Evolutionary conservation across 2,888 invertebrate genomes (phyloP).

Genomic region (Synanthedon tipuliformis): DNA sequence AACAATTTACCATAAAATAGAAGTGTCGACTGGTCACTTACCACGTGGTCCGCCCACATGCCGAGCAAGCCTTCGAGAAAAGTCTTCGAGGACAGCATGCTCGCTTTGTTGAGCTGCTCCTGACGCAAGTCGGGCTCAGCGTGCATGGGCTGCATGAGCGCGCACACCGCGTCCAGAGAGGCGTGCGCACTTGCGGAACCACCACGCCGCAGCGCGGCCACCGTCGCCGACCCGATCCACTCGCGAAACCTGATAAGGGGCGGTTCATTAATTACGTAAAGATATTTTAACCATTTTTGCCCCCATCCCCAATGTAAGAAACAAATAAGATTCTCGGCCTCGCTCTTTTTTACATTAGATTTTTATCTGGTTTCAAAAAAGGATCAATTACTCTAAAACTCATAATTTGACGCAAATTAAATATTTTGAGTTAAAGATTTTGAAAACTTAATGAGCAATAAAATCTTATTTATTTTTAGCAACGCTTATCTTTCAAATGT

Average conservation of each 20-base stretch:
- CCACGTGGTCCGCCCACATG: slow-evolving; percentile 96
- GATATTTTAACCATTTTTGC: slow-evolving; percentile 7
- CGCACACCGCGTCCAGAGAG: slow-evolving; percentile 96
- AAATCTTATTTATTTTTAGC: no score
- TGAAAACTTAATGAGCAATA: no score
- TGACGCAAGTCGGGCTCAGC: slow-evolving; percentile 96
- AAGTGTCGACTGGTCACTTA: slow-evolving; percentile 51
- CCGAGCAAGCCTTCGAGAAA: slow-evolving; percentile 94
- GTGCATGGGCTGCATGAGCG: slow-evolving; percentile 98
- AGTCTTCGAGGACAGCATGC: slow-evolving; percentile 88
- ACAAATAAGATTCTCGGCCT: no score
- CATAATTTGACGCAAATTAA: no score
- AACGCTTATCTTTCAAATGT: no score
- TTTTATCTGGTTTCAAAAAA: no score
- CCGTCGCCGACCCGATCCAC: slow-evolving; percentile 92
- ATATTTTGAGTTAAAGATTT: no score
- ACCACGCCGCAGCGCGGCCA: slow-evolving; percentile 87
- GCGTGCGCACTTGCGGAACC: slow-evolving; percentile 94
- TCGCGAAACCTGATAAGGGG: slow-evolving; percentile 83
- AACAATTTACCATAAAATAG: no score
- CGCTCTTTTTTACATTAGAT: no score
- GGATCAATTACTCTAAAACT: no score
- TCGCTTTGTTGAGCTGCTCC: slow-evolving; percentile 98
- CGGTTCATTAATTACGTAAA: background rate
- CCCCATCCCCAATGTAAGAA: no score